Base-by-base conservation (phyloP, 2,113 vertebrate species). In the Rattus rattus region DNA sequence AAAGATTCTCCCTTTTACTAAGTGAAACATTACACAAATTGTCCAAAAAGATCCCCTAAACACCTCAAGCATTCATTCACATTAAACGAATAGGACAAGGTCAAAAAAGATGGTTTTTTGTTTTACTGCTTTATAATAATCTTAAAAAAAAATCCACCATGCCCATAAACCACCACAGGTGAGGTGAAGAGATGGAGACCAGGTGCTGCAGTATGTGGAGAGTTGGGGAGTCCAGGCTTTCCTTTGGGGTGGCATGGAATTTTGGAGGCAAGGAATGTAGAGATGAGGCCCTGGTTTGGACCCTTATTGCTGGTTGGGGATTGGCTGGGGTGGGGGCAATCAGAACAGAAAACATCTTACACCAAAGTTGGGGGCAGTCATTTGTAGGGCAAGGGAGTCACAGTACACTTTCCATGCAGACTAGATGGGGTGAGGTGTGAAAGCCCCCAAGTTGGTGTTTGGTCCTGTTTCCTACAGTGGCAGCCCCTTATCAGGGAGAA, bases 371-470 rank as follows among this genome's bases (percentile, higher is more conserved):
- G 96, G 87, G 97, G 96, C 70, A 90, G 92, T 26, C 30, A 47
- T 67, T 79, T 30, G 10, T 2, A 1, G 20, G 47, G 39, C 5
- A 11, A 33, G 92, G 92, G 22, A 7, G n/a, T 94, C 98, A 97
- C 96, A 97, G 94, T 97, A 97, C 97, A 86, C 97, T 96, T 96
- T 97, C 98, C 98, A 98, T 98, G 97, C 97, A 98, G 96, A 97
- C 88, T 93, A 97, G 95, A 79, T 92, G 93, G 96, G 96, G 92
- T 92, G 90, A 96, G 94, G 20, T 97, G 89, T 95, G 95, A 94
- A 94, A 97, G 90, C 77, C 95, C 96, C 87, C 92, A 94, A 94
- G 49, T 84, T 94, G 92, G 95, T 95, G 90, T 91, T 94, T 95
- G 88, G 92, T 90, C 95, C 91, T 73, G 77, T 96, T 97, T 97